A percentile compares a stretch with the other conserved stretches of the same genome.
phyloP scores from a whole-genome alignment of 2,888 invertebrate genomes.

The Limnephilus auricula region DNA sequence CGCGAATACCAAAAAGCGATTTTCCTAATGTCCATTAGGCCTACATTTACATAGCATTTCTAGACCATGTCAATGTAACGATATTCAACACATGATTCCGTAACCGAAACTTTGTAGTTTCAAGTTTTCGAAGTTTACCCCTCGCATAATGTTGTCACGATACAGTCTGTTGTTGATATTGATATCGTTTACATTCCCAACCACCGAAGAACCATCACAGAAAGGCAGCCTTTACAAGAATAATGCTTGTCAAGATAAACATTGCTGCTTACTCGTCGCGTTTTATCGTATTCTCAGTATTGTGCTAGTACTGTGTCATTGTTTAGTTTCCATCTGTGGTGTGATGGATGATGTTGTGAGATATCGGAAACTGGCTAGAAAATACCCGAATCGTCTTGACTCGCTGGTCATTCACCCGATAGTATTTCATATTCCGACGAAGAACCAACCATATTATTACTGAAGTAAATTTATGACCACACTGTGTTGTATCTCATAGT shows the following conservation, averaged over 20 bases:
- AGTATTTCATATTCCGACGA: not conserved
- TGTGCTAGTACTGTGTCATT: not conserved
- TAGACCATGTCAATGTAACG: not conserved
- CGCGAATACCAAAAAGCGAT: not conserved
- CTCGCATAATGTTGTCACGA: not conserved
- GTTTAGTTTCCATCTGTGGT: not conserved
- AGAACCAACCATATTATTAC: not conserved
- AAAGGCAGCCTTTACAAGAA: not conserved
- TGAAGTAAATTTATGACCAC: not conserved
- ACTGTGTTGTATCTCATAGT: not conserved
- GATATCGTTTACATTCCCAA: not conserved
- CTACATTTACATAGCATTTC: not conserved
- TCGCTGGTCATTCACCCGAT: not conserved
- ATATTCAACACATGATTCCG: not conserved
- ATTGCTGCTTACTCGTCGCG: not conserved
- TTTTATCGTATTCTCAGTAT: not conserved
- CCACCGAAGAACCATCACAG: not conserved
- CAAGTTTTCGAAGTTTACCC: not conserved
- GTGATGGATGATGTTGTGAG: not conserved
- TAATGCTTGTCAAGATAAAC: not conserved
- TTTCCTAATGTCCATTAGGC: not conserved
- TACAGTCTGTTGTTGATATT: not conserved
- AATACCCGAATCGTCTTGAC: not conserved
- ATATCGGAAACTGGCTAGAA: not conserved
- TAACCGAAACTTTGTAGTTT: not conserved